Conservation (phyloP, 2,113 vertebrate genomes). For the Sylvilagus bachmani region DNA sequence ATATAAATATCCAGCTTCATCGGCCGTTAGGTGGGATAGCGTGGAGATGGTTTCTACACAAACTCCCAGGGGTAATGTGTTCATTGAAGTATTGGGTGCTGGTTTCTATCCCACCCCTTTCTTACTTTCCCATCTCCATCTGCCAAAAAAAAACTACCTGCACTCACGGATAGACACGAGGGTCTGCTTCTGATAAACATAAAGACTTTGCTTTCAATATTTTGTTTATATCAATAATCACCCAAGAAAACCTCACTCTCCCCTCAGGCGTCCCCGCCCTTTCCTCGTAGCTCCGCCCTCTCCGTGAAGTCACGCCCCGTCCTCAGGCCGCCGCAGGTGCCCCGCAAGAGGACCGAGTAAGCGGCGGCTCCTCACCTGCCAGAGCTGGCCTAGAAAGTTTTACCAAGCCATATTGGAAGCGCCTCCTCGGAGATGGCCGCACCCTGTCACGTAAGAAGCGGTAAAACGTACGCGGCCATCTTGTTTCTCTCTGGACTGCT, state of each 20-base stretch:
- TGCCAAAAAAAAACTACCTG: not conserved
- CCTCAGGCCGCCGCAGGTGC: accelerated
- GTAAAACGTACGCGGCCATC: not conserved
- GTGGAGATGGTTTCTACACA: not conserved
- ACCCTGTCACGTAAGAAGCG: not conserved
- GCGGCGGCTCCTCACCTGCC: accelerated
- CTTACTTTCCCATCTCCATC: not conserved
- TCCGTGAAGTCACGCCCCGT: not conserved
- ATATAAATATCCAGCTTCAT: not conserved
- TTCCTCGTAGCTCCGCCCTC: not conserved
- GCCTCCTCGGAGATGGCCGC: not conserved
- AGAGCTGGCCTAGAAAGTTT: not conserved
- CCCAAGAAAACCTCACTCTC: not conserved
- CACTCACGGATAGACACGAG: not conserved
- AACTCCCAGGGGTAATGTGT: not conserved
- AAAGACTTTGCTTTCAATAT: not conserved
- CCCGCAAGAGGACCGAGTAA: not conserved
- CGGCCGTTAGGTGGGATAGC: not conserved
- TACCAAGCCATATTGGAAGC: not conserved
- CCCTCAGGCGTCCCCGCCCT: not conserved
- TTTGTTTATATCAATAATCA: not conserved
- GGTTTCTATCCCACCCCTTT: not conserved
- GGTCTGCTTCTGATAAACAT: too few species aligned
- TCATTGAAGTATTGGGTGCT: not conserved
- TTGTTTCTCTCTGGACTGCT: not conserved